Percentiles rank a stretch among this genome's conserved stretches.
These are phyloP conservation scores for Tethya wilhelma DNA, from an alignment of 37 sponge, comb jelly and placozoan species.

Conservation along the genomic window DNA sequence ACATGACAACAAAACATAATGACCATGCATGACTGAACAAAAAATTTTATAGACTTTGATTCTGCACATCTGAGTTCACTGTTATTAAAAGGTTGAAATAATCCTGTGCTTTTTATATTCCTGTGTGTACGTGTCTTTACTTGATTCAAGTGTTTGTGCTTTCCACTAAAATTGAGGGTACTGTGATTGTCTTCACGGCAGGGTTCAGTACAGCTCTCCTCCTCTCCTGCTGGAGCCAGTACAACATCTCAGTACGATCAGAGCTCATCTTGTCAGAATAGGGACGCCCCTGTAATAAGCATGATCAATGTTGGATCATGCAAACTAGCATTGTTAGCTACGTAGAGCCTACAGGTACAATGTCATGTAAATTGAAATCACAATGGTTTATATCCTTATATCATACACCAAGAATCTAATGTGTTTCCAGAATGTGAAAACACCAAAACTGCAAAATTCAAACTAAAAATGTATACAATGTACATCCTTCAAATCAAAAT, in stretches of 20 bases:
- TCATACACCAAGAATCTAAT: too few species aligned
- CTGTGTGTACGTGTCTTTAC: neutral
- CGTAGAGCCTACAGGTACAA: neutral
- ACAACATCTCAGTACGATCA: conserved; percentile 93
- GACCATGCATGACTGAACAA: too few species aligned
- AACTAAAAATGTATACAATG: too few species aligned
- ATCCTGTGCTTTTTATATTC: too few species aligned
- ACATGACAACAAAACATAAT: too few species aligned
- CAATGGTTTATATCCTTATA: neutral
- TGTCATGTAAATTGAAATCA: neutral
- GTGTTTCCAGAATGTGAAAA: neutral
- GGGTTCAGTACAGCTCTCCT: conserved; percentile 46
- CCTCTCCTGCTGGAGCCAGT: conserved; percentile 91
- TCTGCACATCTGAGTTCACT: too few species aligned
- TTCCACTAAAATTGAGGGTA: neutral
- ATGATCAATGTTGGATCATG: too few species aligned
- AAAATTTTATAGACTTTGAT: too few species aligned
- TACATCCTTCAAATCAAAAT: too few species aligned
- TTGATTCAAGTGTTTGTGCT: neutral
- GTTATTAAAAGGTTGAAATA: too few species aligned
- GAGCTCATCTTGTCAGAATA: conserved; percentile 85
- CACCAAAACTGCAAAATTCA: too few species aligned
- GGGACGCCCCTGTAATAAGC: conserved; percentile 73
- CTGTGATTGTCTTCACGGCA: conserved; percentile 11
- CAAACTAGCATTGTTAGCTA: neutral